phyloP scores from a whole-genome alignment of 1,140 invertebrate genomes.

The Cryptotermes secundus region DNA sequence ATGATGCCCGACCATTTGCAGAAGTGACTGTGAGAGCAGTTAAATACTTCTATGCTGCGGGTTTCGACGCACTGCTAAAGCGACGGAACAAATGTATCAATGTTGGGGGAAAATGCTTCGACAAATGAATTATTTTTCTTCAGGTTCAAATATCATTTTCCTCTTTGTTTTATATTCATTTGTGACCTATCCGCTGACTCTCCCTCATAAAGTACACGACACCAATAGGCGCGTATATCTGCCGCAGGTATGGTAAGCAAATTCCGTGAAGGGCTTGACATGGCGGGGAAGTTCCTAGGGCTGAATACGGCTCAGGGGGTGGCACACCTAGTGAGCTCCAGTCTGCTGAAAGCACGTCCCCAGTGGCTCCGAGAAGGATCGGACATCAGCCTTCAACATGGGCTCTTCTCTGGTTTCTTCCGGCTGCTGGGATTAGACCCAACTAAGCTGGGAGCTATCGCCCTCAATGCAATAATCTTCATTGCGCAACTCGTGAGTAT shows the following conservation, averaged over 20 bases:
- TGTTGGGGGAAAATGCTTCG: too few species aligned
- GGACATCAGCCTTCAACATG: constrained; percentile 46
- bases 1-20: too few species aligned
- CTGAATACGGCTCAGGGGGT: constrained; percentile 32
- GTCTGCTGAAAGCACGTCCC: background rate
- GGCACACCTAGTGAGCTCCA: constrained; percentile 34
- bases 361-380: constrained; percentile 31
- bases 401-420: constrained; percentile 63
- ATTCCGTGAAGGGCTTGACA: constrained; percentile 7
- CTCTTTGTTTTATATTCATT: too few species aligned
- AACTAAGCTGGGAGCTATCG: constrained; percentile 71
- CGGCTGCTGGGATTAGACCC: constrained; percentile 71
- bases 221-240: too few species aligned
- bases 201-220: too few species aligned
- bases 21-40: too few species aligned
- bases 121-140: too few species aligned
- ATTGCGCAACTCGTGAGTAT: constrained; percentile 74
- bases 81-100: too few species aligned
- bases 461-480: constrained; percentile 76
- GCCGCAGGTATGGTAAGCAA: background rate
- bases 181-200: too few species aligned
- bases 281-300: constrained; percentile 34
- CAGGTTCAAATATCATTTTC: too few species aligned
- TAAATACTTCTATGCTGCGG: too few species aligned
- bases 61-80: too few species aligned